phyloP scores from a whole-genome alignment of 2,113 vertebrate genomes.

The Ondatra zibethicus region DNA sequence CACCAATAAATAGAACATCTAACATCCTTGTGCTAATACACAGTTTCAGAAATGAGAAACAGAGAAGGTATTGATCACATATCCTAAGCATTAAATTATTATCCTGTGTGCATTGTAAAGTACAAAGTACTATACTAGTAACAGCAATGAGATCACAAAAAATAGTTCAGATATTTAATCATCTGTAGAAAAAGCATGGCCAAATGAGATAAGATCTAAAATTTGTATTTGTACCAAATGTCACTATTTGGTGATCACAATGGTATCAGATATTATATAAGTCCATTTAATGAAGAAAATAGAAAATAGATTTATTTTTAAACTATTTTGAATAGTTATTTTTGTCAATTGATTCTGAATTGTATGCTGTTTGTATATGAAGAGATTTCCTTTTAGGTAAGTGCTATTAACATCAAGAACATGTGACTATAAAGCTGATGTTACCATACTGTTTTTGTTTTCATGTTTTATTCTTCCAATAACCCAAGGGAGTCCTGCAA shows the following conservation, averaged over 20 bases:
- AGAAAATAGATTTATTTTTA: background rate
- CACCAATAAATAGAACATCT: background rate
- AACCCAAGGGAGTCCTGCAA: background rate
- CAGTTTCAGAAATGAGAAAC: background rate
- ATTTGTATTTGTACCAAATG: background rate
- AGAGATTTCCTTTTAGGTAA: background rate
- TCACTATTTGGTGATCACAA: background rate
- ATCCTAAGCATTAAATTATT: background rate
- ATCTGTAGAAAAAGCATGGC: background rate
- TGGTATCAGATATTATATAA: background rate
- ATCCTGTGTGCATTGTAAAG: background rate
- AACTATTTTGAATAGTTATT: background rate
- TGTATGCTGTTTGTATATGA: background rate
- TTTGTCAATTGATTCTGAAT: background rate
- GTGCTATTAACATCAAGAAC: background rate
- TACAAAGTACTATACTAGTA: background rate
- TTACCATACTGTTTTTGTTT: background rate
- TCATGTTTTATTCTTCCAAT: background rate
- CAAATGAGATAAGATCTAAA: conserved; percentile 22
- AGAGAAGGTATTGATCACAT: background rate
- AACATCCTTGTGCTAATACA: background rate
- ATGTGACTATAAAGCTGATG: background rate
- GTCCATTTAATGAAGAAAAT: conserved; percentile 27
- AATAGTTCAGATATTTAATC: background rate
- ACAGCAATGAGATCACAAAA: background rate